These are phyloP conservation scores for Semibalanus balanoides DNA, from an alignment of 1,140 invertebrate genomes.

Conservation along the genomic window DNA sequence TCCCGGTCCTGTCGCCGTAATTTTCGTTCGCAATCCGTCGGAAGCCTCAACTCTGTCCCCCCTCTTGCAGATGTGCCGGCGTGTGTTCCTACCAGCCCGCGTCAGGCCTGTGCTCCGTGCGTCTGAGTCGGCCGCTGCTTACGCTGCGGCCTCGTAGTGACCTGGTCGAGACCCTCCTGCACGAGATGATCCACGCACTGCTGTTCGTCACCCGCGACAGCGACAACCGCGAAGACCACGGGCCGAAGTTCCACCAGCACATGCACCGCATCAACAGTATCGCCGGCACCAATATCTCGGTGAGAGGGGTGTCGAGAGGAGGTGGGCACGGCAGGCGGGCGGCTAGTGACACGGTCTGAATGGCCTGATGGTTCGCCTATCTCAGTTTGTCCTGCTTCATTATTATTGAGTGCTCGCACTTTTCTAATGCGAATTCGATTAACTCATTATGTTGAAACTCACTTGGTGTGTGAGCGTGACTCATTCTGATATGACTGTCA, in stretches of 20 bases:
- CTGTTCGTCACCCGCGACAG: conserved; percentile 73
- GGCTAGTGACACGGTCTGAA: not conserved
- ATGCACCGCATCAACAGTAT: conserved; percentile 84
- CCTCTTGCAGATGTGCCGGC: conserved; percentile 57
- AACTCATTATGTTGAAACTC: too few species aligned
- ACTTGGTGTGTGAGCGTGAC: too few species aligned
- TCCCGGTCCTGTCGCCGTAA: too few species aligned
- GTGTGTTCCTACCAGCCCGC: conserved; percentile 24
- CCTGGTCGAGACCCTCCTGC: conserved; percentile 47
- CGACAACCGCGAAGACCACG: conserved; percentile 80
- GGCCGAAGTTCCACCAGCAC: conserved; percentile 80
- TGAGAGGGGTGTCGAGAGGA: too few species aligned
- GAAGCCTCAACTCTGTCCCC: too few species aligned
- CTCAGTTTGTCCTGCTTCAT: too few species aligned
- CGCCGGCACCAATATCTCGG: conserved; percentile 52
- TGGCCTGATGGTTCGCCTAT: too few species aligned
- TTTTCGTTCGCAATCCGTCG: too few species aligned
- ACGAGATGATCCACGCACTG: conserved; percentile 99
- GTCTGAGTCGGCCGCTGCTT: conserved; percentile 74
- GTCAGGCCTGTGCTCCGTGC: conserved; percentile 56
- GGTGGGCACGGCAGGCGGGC: conserved; percentile 6
- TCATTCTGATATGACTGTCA: too few species aligned
- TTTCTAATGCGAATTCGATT: too few species aligned
- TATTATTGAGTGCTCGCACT: too few species aligned
- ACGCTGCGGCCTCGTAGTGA: conserved; percentile 58